Percentiles rank a stretch among this genome's conserved stretches.
Conservation (phyloP, 2,113 vertebrate genomes). For the Balaeniceps rex region DNA sequence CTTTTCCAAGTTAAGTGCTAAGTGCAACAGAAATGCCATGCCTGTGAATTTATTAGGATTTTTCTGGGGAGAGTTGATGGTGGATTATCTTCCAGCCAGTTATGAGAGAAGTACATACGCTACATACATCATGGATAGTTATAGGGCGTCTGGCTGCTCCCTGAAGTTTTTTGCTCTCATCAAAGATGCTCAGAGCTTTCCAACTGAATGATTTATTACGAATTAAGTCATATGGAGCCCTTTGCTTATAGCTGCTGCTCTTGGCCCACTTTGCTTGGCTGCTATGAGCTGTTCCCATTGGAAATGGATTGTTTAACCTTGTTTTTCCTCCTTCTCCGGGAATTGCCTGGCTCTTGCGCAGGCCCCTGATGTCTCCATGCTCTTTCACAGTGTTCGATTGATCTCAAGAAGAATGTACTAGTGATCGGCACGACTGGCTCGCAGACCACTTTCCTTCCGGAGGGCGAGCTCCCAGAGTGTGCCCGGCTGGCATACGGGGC, state of each 20-base stretch:
- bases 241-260: not conserved
- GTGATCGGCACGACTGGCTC: constrained; percentile 95
- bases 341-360: fast-evolving
- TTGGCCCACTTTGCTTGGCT: not conserved
- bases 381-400: constrained; percentile 88
- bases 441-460: constrained; percentile 90
- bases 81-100: not conserved
- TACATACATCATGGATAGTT: not conserved
- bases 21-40: not conserved
- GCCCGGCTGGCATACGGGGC: constrained; percentile 91
- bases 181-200: not conserved
- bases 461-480: constrained; percentile 93
- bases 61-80: not conserved
- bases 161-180: not conserved
- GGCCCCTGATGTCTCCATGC: not conserved
- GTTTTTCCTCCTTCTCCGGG: not conserved
- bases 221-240: not conserved
- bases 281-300: not conserved
- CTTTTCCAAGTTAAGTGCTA: not conserved
- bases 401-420: constrained; percentile 94
- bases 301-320: not conserved
- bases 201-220: not conserved
- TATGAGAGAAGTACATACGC: fast-evolving
- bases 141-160: not conserved
- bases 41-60: not conserved